phyloP scores from a whole-genome alignment of 2,888 invertebrate species.

The Conistra vaccinii region DNA sequence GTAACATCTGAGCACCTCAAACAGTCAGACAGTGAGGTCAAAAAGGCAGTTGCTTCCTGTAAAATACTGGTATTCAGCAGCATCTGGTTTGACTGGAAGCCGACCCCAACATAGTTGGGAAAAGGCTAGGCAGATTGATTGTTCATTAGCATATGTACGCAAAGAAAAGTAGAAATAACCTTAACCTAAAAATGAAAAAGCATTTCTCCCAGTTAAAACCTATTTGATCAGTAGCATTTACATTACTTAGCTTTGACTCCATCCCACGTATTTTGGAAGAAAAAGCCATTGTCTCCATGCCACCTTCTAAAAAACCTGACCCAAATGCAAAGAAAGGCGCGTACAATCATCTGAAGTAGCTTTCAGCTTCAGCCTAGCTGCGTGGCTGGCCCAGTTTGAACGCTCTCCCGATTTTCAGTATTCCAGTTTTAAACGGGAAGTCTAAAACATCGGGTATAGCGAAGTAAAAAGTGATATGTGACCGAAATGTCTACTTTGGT shows the following conservation, averaged over 20 bases:
- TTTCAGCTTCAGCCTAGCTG: slow-evolving; percentile 15
- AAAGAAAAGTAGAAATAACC: not conserved
- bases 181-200: not conserved
- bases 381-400: slow-evolving; percentile 54
- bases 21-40: not conserved
- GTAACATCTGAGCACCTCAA: not conserved
- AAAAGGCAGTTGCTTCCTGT: too few species aligned
- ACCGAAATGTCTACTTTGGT: slow-evolving; percentile 66
- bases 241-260: slow-evolving; percentile 6
- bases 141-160: too few species aligned
- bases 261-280: slow-evolving; percentile 18
- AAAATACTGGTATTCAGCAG: too few species aligned
- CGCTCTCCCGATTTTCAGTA: slow-evolving; percentile 51
- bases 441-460: slow-evolving; percentile 52
- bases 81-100: too few species aligned
- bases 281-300: slow-evolving; percentile 29
- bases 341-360: slow-evolving; percentile 58
- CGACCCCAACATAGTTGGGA: too few species aligned
- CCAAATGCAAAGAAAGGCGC: slow-evolving; percentile 44
- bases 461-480: slow-evolving; percentile 65
- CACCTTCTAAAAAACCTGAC: slow-evolving; percentile 40
- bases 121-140: too few species aligned
- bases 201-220: not conserved
- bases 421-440: slow-evolving; percentile 52
- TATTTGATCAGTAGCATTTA: not conserved